phyloP scores from a whole-genome alignment of 2,797 vertebrate species.

The Chelidonichthys spinosus region DNA sequence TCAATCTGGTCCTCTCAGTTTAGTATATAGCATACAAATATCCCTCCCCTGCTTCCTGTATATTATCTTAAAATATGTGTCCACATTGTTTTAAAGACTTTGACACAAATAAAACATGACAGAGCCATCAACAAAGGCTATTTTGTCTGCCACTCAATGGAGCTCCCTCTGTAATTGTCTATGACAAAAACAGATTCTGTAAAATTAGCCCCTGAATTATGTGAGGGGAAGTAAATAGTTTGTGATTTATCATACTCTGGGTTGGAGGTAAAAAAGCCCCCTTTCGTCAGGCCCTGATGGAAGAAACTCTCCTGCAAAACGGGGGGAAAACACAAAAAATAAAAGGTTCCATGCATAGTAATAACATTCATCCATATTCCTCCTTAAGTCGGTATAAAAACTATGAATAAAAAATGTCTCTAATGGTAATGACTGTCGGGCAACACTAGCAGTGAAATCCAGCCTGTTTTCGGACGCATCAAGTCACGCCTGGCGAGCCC shows the following conservation, averaged over 20 bases:
- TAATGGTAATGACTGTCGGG: slow-evolving; percentile 84
- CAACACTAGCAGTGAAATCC: slow-evolving; percentile 73
- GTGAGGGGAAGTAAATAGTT: slow-evolving; percentile 85
- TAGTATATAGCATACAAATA: slow-evolving; percentile 81
- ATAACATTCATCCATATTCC: slow-evolving; percentile 87
- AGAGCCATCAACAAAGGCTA: slow-evolving; percentile 89
- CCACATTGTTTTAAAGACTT: slow-evolving; percentile 84
- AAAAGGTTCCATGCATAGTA: slow-evolving; percentile 83
- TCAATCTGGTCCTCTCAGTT: slow-evolving; percentile 72
- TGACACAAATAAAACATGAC: slow-evolving; percentile 88
- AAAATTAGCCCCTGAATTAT: slow-evolving; percentile 87
- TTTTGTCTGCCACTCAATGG: slow-evolving; percentile 88
- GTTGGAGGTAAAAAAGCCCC: slow-evolving; percentile 80
- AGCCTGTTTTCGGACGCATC: slow-evolving; percentile 75
- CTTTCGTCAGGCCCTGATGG: slow-evolving; percentile 84
- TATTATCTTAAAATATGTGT: slow-evolving; percentile 85
- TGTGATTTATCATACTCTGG: slow-evolving; percentile 87
- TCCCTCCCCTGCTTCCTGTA: slow-evolving; percentile 72
- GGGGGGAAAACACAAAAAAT: slow-evolving; percentile 55
- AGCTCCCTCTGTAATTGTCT: slow-evolving; percentile 85
- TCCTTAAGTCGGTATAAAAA: slow-evolving; percentile 84
- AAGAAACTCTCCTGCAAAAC: slow-evolving; percentile 75
- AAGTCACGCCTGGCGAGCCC: slow-evolving; percentile 79
- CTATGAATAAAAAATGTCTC: slow-evolving; percentile 86
- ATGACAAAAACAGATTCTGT: slow-evolving; percentile 89